Conservation (phyloP, 2,797 vertebrate genomes). For the Lithobates sylvaticus region DNA sequence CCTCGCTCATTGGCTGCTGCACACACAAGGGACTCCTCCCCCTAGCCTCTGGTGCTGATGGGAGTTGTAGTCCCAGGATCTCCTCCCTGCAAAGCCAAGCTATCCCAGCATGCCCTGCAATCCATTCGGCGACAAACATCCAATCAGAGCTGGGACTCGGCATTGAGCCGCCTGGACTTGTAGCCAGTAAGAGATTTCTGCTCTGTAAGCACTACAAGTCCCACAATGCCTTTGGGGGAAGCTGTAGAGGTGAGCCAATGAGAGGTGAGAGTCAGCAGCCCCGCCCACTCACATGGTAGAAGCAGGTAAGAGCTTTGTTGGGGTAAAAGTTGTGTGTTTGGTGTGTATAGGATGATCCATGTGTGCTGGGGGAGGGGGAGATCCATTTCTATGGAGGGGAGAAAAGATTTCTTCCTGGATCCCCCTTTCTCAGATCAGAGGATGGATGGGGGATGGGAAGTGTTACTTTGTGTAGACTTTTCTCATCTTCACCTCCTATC, state of each 20-base stretch:
- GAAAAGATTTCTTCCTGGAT: too few species aligned
- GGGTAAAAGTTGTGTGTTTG: neutral
- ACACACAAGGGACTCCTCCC: too few species aligned
- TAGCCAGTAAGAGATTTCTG: too few species aligned
- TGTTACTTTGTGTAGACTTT: too few species aligned
- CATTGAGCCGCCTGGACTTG: too few species aligned
- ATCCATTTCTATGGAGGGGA: too few species aligned
- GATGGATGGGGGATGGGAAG: too few species aligned
- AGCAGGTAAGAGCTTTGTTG: constrained; percentile 49
- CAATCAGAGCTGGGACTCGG: neutral
- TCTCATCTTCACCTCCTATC: too few species aligned
- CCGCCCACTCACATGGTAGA: constrained; percentile 46
- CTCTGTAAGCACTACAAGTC: neutral
- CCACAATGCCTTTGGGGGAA: neutral
- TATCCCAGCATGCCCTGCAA: neutral
- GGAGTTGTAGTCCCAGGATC: neutral
- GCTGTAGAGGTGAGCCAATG: constrained; percentile 3
- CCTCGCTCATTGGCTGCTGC: neutral
- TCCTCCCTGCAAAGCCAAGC: too few species aligned
- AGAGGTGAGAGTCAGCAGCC: neutral
- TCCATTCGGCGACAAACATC: neutral
- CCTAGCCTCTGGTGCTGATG: neutral
- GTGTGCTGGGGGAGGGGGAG: too few species aligned
- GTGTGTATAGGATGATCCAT: neutral
- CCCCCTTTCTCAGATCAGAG: too few species aligned